A percentile compares a stretch with the other conserved stretches of the same genome.
phyloP scores from a whole-genome alignment of 2,797 vertebrate species.

The Botia kubotai region DNA sequence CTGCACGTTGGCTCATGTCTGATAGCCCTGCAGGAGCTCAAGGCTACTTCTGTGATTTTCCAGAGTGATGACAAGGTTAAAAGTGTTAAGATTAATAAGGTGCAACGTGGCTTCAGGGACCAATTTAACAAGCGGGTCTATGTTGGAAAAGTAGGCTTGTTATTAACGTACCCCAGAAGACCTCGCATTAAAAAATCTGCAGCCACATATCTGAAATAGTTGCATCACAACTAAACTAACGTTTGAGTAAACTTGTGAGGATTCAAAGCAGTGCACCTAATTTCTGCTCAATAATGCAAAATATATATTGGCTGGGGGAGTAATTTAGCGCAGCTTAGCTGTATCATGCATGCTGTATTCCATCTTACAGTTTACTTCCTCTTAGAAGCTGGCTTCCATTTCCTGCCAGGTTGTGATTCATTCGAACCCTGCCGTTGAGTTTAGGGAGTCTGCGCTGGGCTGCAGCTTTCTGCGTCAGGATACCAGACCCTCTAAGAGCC shows the following conservation, averaged over 20 bases:
- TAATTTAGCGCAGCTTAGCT: neutral
- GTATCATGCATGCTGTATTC: neutral
- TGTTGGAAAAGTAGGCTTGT: constrained; percentile 18
- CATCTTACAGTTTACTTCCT: constrained; percentile 80
- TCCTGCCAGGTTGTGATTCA: constrained; percentile 69
- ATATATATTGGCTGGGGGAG: neutral
- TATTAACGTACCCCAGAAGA: constrained; percentile 42
- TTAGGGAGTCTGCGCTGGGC: constrained; percentile 75
- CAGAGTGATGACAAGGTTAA: constrained; percentile 38
- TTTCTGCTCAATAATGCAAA: neutral
- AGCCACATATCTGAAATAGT: constrained; percentile 27
- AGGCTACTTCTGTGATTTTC: constrained; percentile 21
- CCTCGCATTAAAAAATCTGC: constrained; percentile 48
- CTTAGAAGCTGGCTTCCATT: constrained; percentile 73
- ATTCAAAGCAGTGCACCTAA: neutral
- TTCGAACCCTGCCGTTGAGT: constrained; percentile 72
- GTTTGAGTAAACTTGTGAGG: neutral
- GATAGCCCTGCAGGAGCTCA: constrained; percentile 19
- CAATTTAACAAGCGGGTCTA: constrained; percentile 46
- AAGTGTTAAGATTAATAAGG: constrained; percentile 43
- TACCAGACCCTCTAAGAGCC: constrained; percentile 59
- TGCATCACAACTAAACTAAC: constrained; percentile 26
- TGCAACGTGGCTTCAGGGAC: constrained; percentile 47
- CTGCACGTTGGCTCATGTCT: constrained; percentile 29
- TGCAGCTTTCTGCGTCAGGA: constrained; percentile 69